A percentile compares a stretch with the other conserved stretches of the same genome.
phyloP scores from a whole-genome alignment of 2,797 vertebrate genomes.

The Paguma larvata region DNA sequence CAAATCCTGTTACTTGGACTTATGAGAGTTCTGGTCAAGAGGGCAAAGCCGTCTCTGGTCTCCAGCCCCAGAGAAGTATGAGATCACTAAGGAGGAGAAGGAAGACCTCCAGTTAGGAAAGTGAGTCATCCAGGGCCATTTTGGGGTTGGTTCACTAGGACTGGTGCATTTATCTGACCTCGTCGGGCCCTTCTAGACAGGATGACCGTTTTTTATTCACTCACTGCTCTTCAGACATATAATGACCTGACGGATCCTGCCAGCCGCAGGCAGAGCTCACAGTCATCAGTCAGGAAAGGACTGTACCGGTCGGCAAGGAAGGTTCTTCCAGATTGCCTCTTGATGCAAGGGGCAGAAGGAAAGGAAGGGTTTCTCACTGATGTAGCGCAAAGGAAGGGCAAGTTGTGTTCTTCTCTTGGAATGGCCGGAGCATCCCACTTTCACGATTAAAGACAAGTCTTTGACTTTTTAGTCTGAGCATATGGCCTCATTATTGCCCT shows the following conservation, averaged over 20 bases:
- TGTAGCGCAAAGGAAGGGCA: background rate
- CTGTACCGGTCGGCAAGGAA: background rate
- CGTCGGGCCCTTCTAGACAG: background rate
- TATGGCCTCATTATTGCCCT: background rate
- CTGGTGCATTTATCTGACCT: background rate
- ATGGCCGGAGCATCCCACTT: background rate
- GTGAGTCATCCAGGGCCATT: background rate
- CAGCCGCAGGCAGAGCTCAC: background rate
- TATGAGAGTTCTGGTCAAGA: background rate
- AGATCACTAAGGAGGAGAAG: background rate
- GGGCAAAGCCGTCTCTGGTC: background rate
- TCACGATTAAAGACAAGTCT: background rate
- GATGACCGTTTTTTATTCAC: background rate
- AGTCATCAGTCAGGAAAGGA: background rate
- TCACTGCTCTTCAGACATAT: background rate
- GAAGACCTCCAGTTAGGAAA: background rate
- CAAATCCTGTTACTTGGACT: background rate
- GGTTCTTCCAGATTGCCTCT: background rate
- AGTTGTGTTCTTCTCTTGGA: background rate
- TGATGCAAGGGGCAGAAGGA: background rate
- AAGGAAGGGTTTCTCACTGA: background rate
- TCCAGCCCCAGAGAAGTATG: background rate
- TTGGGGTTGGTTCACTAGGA: background rate
- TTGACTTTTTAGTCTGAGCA: background rate
- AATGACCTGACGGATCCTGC: background rate